Evolutionary conservation across 2,113 vertebrate species (phyloP).

Genomic region (Limnothrissa miodon): DNA sequence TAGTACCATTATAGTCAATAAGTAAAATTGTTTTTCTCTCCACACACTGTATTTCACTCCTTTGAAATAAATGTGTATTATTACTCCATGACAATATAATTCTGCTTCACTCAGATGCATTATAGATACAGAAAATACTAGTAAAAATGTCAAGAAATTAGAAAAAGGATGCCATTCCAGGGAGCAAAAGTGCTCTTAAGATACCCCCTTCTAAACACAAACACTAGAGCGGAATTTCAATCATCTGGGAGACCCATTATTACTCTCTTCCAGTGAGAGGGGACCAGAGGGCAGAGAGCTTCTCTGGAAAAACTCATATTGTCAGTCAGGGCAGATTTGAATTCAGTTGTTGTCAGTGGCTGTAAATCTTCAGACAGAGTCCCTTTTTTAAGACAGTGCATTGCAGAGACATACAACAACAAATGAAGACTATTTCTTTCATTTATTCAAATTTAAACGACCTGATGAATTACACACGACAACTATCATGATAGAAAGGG

Average conservation of each 20-base stretch:
- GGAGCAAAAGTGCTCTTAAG: background rate
- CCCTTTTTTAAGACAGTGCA: background rate
- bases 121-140: background rate
- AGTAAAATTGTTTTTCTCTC: no score
- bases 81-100: background rate
- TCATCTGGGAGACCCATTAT: background rate
- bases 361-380: background rate
- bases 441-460: background rate
- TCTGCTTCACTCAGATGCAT: background rate
- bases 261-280: background rate
- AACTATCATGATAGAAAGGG: background rate
- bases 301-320: background rate
- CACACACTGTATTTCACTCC: background rate
- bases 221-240: background rate
- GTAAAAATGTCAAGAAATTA: background rate
- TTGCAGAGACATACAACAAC: background rate
- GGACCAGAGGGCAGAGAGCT: slow-evolving; percentile 8
- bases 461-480: background rate
- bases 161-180: background rate
- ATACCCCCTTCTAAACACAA: background rate
- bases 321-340: background rate
- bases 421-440: background rate
- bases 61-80: background rate
- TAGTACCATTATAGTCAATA: no score
- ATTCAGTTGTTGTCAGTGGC: background rate